A percentile compares a stretch with the other conserved stretches of the same genome.
phyloP scores from a whole-genome alignment of 2,888 invertebrate species.

The Malthinus flaveolus region DNA sequence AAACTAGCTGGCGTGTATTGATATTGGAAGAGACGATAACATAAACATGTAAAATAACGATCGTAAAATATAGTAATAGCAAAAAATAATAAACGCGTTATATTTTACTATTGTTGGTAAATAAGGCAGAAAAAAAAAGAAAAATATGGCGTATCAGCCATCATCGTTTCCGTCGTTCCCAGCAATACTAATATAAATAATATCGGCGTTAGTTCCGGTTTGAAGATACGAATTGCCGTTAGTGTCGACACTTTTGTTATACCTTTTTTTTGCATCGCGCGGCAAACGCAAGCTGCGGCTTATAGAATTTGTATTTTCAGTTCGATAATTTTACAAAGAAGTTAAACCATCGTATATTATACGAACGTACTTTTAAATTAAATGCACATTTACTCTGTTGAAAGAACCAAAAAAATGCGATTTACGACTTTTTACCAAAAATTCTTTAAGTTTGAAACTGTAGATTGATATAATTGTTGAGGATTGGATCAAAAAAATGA shows the following conservation, averaged over 20 bases:
- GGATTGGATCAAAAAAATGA: not conserved
- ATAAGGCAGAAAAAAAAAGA: constrained; percentile 16
- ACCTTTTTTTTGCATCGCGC: constrained; percentile 11
- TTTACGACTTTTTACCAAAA: too few species aligned
- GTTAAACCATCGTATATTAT: not conserved
- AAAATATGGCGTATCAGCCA: not conserved
- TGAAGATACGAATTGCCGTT: constrained; percentile 19
- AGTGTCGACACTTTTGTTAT: constrained; percentile 13
- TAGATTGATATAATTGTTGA: constrained; percentile 4
- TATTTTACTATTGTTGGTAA: constrained; percentile 17
- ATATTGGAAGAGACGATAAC: too few species aligned
- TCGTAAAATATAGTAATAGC: not conserved
- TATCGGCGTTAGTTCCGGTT: constrained; percentile 16
- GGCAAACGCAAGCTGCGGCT: not conserved
- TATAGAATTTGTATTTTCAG: constrained; percentile 8
- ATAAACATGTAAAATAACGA: too few species aligned
- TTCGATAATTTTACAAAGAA: constrained; percentile 7
- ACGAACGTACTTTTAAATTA: too few species aligned
- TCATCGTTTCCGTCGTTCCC: constrained; percentile 18
- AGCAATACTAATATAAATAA: constrained; percentile 20
- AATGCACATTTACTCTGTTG: not conserved
- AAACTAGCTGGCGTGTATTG: too few species aligned
- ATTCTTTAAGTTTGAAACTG: not conserved
- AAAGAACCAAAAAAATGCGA: not conserved
- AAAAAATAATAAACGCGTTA: constrained; percentile 10